Evolutionary conservation across 2,888 invertebrate species (phyloP).

Genomic region (Augiades crinisus): DNA sequence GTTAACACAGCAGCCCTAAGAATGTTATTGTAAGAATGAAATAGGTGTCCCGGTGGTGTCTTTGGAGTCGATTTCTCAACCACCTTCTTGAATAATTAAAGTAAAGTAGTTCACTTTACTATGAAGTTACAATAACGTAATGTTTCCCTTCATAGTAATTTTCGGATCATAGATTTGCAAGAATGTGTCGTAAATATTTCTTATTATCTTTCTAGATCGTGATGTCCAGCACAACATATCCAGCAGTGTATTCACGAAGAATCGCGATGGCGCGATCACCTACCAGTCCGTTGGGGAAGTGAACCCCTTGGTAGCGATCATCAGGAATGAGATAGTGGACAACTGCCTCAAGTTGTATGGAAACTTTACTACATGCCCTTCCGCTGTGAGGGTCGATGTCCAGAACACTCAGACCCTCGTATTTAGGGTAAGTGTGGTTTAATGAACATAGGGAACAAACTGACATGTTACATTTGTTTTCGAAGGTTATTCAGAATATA

Average conservation of each 20-base stretch:
- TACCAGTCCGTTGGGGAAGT: slow-evolving; percentile 97
- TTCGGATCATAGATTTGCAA: too few relatives aligned
- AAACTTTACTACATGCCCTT: slow-evolving; percentile 94
- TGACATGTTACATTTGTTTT: too few relatives aligned
- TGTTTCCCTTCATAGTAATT: too few relatives aligned
- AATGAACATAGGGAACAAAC: too few relatives aligned
- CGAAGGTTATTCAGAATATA: too few relatives aligned
- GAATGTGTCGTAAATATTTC: background rate
- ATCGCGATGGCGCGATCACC: slow-evolving; percentile 92
- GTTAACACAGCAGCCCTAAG: too few relatives aligned
- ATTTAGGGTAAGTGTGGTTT: slow-evolving; percentile 90
- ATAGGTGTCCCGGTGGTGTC: too few relatives aligned
- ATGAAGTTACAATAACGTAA: too few relatives aligned
- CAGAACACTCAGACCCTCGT: slow-evolving; percentile 96
- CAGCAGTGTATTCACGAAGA: slow-evolving; percentile 88
- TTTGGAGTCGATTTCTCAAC: too few relatives aligned
- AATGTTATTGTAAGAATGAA: too few relatives aligned
- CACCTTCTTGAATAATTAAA: too few relatives aligned
- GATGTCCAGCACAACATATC: slow-evolving; percentile 95
- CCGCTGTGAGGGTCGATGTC: slow-evolving; percentile 93
- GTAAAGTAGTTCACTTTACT: too few relatives aligned
- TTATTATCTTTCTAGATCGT: slow-evolving; percentile 83
- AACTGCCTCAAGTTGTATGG: slow-evolving; percentile 96
- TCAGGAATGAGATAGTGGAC: slow-evolving; percentile 90
- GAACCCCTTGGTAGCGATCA: slow-evolving; percentile 93